phyloP scores from a whole-genome alignment of 2,888 invertebrate species.

The Stomorhina lunata region DNA sequence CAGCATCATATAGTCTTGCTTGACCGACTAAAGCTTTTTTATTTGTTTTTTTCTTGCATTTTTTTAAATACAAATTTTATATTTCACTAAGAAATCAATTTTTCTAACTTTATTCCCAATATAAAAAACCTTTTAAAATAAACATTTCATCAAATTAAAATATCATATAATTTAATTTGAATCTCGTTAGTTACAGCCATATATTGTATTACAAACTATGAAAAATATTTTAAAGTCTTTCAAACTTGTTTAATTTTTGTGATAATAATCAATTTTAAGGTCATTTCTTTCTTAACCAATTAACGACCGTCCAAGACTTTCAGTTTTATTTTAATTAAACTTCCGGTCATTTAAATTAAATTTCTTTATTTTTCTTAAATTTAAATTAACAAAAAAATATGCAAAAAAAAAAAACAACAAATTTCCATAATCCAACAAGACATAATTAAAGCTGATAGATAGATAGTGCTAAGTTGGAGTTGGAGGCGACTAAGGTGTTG shows the following conservation, averaged over 20 bases:
- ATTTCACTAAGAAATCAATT: no score
- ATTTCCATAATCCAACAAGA: constrained; percentile 12
- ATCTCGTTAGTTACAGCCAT: background rate
- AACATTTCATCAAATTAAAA: no score
- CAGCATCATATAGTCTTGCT: no score
- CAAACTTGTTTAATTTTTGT: background rate
- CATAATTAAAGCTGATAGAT: constrained; percentile 1
- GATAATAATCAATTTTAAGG: background rate
- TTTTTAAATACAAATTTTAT: no score
- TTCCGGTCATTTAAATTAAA: constrained; percentile 50
- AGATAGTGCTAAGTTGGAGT: no score
- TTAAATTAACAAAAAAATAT: constrained; percentile 29
- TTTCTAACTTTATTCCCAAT: no score
- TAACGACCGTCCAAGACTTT: background rate
- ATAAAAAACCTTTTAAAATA: no score
- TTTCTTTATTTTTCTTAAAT: background rate
- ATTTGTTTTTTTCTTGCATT: no score
- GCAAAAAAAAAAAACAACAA: constrained; percentile 54
- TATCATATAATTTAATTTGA: background rate
- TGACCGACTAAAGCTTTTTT: no score
- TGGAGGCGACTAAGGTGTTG: background rate
- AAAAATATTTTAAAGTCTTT: background rate
- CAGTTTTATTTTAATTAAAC: constrained; percentile 44
- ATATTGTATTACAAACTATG: background rate
- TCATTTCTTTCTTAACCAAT: background rate